Conservation (phyloP, 2,797 vertebrate species). For the Sphenopsis melanotis region DNA sequence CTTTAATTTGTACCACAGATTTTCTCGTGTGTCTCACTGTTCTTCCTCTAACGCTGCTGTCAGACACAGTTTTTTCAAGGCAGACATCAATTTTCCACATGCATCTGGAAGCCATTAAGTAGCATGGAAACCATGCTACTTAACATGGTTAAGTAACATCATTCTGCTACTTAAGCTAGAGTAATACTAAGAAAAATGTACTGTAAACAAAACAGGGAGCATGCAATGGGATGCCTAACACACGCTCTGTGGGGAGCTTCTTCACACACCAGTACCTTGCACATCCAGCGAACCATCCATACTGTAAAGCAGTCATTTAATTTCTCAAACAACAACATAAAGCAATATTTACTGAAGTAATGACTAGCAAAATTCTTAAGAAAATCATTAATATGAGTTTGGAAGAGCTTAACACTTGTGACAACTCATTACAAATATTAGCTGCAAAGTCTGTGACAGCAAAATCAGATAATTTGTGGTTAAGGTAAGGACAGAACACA, state of each 20-base stretch:
- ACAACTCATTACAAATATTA: slow-evolving; percentile 26
- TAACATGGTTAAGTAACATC: background rate
- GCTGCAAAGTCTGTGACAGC: background rate
- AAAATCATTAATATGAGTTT: background rate
- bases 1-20: background rate
- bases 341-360: background rate
- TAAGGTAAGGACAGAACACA: background rate
- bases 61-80: background rate
- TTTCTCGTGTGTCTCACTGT: background rate
- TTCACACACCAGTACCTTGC: background rate
- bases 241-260: background rate
- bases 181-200: background rate
- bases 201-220: background rate
- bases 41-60: background rate
- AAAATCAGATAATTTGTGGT: background rate
- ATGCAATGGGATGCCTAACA: background rate
- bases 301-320: background rate
- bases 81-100: background rate
- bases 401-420: background rate
- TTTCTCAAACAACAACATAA: background rate
- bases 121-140: background rate
- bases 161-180: background rate
- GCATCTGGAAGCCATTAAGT: background rate
- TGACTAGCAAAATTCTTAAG: background rate
- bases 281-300: background rate